These are phyloP conservation scores for Notolepis coatsorum DNA, from an alignment of 2,797 vertebrate species.

Conservation along the genomic window DNA sequence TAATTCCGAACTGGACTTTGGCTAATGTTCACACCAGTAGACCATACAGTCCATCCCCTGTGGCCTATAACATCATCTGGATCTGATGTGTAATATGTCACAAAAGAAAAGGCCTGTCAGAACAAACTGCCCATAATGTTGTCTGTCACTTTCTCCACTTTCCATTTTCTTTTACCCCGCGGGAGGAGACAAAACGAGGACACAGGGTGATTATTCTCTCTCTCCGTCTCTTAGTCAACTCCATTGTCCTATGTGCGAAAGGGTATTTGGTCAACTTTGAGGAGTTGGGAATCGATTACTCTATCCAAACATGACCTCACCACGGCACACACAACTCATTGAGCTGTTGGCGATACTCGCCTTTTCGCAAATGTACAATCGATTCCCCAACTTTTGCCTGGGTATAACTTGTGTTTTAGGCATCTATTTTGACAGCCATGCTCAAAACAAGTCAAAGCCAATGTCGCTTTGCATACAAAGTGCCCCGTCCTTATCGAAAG, in stretches of 20 bases:
- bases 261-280: not conserved
- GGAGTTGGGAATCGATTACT: conserved; percentile 33
- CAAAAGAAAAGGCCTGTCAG: too few species aligned
- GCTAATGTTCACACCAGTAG: not conserved
- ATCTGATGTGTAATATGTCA: too few species aligned
- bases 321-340: not conserved
- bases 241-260: conserved; percentile 3
- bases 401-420: conserved; percentile 24
- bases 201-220: conserved; percentile 1
- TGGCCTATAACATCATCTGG: too few species aligned
- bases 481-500: not conserved
- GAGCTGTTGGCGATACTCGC: too few species aligned
- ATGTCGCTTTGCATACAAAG: not conserved
- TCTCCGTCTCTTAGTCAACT: conserved; percentile 1
- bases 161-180: not conserved
- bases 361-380: too few species aligned
- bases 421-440: conserved; percentile 35
- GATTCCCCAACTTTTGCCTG: conserved; percentile 20
- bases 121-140: too few species aligned
- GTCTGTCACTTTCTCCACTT: too few species aligned
- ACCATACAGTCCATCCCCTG: too few species aligned
- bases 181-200: conserved; percentile 7
- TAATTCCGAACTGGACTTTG: too few species aligned
- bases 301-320: conserved; percentile 10
- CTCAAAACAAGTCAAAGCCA: conserved; percentile 22